phyloP scores from a whole-genome alignment of 1,140 invertebrate species.

The Drosophila lowei region DNA sequence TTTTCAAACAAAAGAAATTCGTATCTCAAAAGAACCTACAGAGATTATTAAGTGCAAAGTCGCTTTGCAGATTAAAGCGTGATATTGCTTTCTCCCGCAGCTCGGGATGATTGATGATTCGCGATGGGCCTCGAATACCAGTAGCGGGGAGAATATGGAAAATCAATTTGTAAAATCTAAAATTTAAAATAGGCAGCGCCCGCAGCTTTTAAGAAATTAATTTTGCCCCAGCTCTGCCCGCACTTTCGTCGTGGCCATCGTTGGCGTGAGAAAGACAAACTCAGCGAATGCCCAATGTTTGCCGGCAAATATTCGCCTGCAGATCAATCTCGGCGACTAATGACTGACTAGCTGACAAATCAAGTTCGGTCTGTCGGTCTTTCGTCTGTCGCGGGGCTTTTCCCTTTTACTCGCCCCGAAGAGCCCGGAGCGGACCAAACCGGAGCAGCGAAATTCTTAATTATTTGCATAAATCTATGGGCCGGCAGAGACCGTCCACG shows the following conservation, averaged over 20 bases:
- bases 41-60: constrained; percentile 25
- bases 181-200: constrained; percentile 60
- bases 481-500: constrained; percentile 3
- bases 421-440: constrained; percentile 28
- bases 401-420: constrained; percentile 64
- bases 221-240: constrained; percentile 15
- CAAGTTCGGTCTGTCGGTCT: constrained; percentile 20
- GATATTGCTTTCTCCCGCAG: constrained; percentile 63
- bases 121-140: constrained; percentile 49
- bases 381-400: constrained; percentile 11
- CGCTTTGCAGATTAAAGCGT: constrained; percentile 18
- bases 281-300: constrained; percentile 31
- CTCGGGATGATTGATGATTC: constrained; percentile 56
- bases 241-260: constrained; percentile 38
- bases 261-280: constrained; percentile 66
- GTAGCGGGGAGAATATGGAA: constrained; percentile 53
- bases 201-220: constrained; percentile 37
- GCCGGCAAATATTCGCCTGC: constrained; percentile 39
- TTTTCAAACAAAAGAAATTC: background rate
- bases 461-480: constrained; percentile 55
- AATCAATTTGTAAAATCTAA: constrained; percentile 50
- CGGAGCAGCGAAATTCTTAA: constrained; percentile 59
- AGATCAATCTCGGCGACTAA: constrained; percentile 31
- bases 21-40: constrained; percentile 11
- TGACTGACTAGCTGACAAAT: constrained; percentile 43